A percentile compares a stretch with the other conserved stretches of the same genome.
Evolutionary conservation across 2,888 invertebrate species (phyloP).

Genomic region (Laspeyria flexula): DNA sequence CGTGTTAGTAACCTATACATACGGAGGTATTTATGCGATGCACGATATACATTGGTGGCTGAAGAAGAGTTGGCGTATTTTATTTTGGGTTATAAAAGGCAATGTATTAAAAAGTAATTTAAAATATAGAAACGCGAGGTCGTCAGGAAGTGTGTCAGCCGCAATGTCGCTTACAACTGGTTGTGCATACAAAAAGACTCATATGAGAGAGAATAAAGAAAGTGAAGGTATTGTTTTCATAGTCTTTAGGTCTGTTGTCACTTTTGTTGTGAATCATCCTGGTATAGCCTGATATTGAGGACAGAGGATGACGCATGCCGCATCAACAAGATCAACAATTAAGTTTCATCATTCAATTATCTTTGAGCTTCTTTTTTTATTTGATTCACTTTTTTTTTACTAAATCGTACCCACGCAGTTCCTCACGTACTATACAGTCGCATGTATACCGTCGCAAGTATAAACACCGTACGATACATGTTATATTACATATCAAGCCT

Average conservation of each 20-base stretch:
- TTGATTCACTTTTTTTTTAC: background rate
- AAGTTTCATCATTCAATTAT: background rate
- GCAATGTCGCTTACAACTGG: slow-evolving; percentile 50
- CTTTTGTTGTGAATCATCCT: slow-evolving; percentile 39
- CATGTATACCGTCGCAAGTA: too few relatives aligned
- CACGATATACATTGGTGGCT: slow-evolving; percentile 34
- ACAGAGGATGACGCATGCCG: slow-evolving; percentile 16
- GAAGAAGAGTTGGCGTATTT: background rate
- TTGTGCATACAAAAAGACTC: slow-evolving; percentile 67
- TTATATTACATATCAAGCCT: too few relatives aligned
- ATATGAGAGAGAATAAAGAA: slow-evolving; percentile 64
- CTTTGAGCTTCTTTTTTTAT: background rate
- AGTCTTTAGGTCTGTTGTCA: slow-evolving; percentile 41
- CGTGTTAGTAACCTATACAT: slow-evolving; percentile 33
- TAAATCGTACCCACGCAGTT: too few relatives aligned
- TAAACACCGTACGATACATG: too few relatives aligned
- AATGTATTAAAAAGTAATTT: slow-evolving; percentile 39
- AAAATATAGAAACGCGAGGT: slow-evolving; percentile 14
- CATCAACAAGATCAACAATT: background rate
- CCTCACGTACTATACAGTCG: too few relatives aligned
- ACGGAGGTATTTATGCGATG: too few relatives aligned
- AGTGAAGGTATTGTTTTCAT: slow-evolving; percentile 60
- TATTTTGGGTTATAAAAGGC: slow-evolving; percentile 22
- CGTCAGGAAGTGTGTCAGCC: slow-evolving; percentile 56
- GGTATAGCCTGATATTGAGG: slow-evolving; percentile 22